These are phyloP conservation scores for Dendroctonus ponderosae DNA, from an alignment of 1,140 invertebrate genomes.

Conservation along the genomic window DNA sequence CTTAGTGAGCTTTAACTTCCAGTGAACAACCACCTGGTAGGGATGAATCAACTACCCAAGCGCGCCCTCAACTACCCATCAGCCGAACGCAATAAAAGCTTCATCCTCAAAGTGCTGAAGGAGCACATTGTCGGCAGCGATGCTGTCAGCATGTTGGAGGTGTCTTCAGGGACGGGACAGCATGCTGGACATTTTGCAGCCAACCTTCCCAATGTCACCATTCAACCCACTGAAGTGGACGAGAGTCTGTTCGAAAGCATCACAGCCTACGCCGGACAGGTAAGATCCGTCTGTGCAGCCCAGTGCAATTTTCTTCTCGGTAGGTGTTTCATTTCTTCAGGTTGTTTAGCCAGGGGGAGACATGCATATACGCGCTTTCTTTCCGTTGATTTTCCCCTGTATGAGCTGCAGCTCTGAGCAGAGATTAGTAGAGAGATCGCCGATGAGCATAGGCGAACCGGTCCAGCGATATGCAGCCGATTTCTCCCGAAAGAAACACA, in stretches of 20 bases:
- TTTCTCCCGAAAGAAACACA: no score
- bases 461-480: no score
- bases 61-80: conserved; percentile 54
- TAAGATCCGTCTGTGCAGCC: neutral
- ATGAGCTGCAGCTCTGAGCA: no score
- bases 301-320: no score
- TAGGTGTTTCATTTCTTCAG: no score
- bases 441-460: no score
- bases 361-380: no score
- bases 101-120: conserved; percentile 71
- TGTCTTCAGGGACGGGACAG: conserved; percentile 82
- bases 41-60: neutral
- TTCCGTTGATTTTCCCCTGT: no score
- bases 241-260: conserved; percentile 67
- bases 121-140: conserved; percentile 57
- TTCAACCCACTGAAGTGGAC: conserved; percentile 78
- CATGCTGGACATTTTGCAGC: conserved; percentile 76
- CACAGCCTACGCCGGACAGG: conserved; percentile 56
- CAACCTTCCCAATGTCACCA: conserved; percentile 68
- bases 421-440: no score
- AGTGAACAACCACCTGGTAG: conserved; percentile 1
- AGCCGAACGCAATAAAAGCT: conserved; percentile 75
- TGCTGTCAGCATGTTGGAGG: conserved; percentile 63
- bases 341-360: no score
- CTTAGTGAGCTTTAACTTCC: neutral